Evolutionary conservation across 2,888 invertebrate species (phyloP).

Genomic region (Aspidiotus destructor): DNA sequence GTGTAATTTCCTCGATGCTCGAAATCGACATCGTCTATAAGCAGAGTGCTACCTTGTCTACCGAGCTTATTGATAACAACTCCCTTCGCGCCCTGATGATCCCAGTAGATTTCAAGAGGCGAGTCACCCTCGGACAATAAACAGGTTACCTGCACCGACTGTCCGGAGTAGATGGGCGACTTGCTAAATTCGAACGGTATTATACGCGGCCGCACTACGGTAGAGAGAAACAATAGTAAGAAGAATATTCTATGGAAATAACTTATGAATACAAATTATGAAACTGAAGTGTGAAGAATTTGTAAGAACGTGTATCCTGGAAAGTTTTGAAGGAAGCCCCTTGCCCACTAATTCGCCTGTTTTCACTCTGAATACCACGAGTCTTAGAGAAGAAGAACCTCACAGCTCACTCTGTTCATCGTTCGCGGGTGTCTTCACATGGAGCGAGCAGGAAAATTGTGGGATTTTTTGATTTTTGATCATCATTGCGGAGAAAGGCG

Average conservation of each 20-base stretch:
- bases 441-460: too few species aligned
- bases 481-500: too few species aligned
- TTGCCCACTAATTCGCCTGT: too few species aligned
- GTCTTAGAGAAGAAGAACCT: too few species aligned
- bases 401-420: too few species aligned
- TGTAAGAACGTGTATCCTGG: too few species aligned
- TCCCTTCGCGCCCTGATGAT: constrained; percentile 40
- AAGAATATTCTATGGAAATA: background rate
- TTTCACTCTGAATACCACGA: too few species aligned
- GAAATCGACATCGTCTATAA: constrained; percentile 41
- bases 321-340: too few species aligned
- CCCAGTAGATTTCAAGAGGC: constrained; percentile 62
- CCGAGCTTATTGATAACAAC: constrained; percentile 44
- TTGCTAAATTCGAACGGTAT: constrained; percentile 36
- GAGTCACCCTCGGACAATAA: constrained; percentile 62
- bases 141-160: constrained; percentile 58
- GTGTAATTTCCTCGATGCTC: constrained; percentile 54
- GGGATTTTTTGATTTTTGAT: too few species aligned
- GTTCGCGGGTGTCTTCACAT: too few species aligned
- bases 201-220: constrained; percentile 36
- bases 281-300: background rate
- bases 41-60: constrained; percentile 40
- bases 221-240: background rate
- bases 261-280: background rate
- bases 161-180: constrained; percentile 55